These are phyloP conservation scores for Oryzias sinensis DNA, from an alignment of 2,797 vertebrate genomes.

Conservation along the genomic window DNA sequence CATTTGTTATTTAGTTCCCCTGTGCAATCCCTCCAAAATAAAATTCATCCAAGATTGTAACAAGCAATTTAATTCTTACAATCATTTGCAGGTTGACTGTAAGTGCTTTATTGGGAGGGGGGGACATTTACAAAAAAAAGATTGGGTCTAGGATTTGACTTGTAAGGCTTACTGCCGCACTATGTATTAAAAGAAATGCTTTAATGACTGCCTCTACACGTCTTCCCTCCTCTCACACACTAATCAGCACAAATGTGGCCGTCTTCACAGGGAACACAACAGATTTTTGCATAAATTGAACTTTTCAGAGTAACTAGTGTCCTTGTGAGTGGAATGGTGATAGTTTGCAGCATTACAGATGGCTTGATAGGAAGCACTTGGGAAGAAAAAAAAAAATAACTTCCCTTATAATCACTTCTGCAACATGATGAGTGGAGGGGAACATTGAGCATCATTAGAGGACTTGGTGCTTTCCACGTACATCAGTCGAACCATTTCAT, in stretches of 20 bases:
- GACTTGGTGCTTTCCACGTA: conserved; percentile 34
- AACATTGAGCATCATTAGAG: conserved; percentile 32
- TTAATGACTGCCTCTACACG: conserved; percentile 12
- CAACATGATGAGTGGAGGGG: conserved; percentile 43
- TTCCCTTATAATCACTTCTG: conserved; percentile 42
- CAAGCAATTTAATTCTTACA: conserved; percentile 69
- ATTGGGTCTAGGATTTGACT: conserved; percentile 55
- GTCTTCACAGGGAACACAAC: conserved; percentile 51
- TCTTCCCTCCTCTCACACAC: conserved; percentile 16
- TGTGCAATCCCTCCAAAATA: conserved; percentile 35
- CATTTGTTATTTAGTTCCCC: conserved; percentile 71
- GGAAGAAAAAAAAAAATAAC: neutral
- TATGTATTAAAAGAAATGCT: conserved; percentile 12
- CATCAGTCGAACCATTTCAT: conserved; percentile 30
- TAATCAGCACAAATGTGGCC: conserved; percentile 30
- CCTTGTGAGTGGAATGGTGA: conserved; percentile 54
- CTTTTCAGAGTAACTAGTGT: conserved; percentile 51
- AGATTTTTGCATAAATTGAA: conserved; percentile 65
- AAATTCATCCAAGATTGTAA: conserved; percentile 54
- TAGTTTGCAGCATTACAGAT: conserved; percentile 64
- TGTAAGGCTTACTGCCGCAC: conserved; percentile 21
- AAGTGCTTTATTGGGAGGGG: conserved; percentile 44
- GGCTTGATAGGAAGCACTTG: conserved; percentile 52
- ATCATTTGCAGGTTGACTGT: conserved; percentile 70
- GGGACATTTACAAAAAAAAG: conserved; percentile 37